Evolutionary conservation across 1,140 invertebrate genomes (phyloP).

Genomic region (Caenorhabditis brenneri): DNA sequence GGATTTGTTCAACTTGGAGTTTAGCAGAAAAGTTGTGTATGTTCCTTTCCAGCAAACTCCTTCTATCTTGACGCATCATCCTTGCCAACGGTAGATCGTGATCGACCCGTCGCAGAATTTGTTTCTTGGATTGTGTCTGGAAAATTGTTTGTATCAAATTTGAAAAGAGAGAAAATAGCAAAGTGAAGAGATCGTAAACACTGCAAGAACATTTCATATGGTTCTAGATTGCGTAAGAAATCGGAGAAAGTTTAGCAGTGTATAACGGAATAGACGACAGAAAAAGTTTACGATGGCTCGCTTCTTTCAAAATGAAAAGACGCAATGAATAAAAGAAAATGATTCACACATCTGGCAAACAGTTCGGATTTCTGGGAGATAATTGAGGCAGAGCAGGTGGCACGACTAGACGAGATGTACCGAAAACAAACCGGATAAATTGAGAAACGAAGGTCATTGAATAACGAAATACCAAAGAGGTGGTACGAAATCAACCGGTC

Average conservation of each 20-base stretch:
- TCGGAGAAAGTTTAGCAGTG: conserved; percentile 7
- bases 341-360: not conserved
- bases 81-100: not conserved
- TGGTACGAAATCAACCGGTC: not conserved
- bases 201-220: not conserved
- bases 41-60: conserved; percentile 15
- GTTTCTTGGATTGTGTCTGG: not conserved
- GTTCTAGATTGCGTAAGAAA: conserved; percentile 24
- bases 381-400: conserved; percentile 29
- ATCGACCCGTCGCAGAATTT: not conserved
- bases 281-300: conserved; percentile 26
- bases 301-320: not conserved
- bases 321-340: not conserved
- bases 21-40: not conserved
- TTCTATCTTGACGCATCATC: conserved; percentile 29
- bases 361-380: conserved; percentile 15
- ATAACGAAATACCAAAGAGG: not conserved
- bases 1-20: not conserved
- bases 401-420: not conserved
- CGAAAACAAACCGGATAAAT: conserved; percentile 24
- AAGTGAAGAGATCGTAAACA: not conserved
- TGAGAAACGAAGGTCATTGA: not conserved
- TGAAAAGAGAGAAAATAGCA: not conserved
- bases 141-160: not conserved
- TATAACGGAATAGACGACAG: not conserved